These are phyloP conservation scores for Drosophila gunungcola DNA, from an alignment of 1,140 invertebrate species.

Conservation along the genomic window DNA sequence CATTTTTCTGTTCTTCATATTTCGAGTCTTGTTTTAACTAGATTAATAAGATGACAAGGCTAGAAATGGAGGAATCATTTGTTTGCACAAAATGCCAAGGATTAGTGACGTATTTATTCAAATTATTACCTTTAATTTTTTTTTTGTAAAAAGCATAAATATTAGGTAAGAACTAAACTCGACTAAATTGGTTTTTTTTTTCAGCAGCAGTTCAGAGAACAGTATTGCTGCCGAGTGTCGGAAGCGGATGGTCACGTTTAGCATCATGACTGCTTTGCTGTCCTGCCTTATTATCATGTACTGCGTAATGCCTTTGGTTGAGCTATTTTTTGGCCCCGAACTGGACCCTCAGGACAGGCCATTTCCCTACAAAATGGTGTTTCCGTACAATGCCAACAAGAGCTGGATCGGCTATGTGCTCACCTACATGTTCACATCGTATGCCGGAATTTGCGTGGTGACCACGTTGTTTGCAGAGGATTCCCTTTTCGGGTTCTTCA, in stretches of 20 bases:
- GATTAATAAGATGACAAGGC: too few relatives aligned
- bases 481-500: slow-evolving; percentile 78
- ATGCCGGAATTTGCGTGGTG: slow-evolving; percentile 81
- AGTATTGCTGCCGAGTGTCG: slow-evolving; percentile 49
- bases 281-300: slow-evolving; percentile 77
- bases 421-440: slow-evolving; percentile 77
- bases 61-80: too few relatives aligned
- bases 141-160: background rate
- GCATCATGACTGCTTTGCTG: slow-evolving; percentile 66
- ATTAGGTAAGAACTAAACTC: too few relatives aligned
- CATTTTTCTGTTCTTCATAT: too few relatives aligned
- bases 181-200: background rate
- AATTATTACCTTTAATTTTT: background rate
- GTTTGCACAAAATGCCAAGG: too few relatives aligned
- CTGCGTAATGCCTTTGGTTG: slow-evolving; percentile 71
- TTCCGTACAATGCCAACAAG: slow-evolving; percentile 69
- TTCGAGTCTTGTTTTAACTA: too few relatives aligned
- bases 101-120: too few relatives aligned
- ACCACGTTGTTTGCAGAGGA: slow-evolving; percentile 83
- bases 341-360: slow-evolving; percentile 55
- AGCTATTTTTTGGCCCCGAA: slow-evolving; percentile 49
- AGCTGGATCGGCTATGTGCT: slow-evolving; percentile 58
- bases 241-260: slow-evolving; percentile 66
- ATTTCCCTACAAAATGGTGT: slow-evolving; percentile 82
- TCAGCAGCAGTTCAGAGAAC: slow-evolving; percentile 28